Evolutionary conservation across 1,140 invertebrate genomes (phyloP).

Genomic region (Eubasilissa regina): DNA sequence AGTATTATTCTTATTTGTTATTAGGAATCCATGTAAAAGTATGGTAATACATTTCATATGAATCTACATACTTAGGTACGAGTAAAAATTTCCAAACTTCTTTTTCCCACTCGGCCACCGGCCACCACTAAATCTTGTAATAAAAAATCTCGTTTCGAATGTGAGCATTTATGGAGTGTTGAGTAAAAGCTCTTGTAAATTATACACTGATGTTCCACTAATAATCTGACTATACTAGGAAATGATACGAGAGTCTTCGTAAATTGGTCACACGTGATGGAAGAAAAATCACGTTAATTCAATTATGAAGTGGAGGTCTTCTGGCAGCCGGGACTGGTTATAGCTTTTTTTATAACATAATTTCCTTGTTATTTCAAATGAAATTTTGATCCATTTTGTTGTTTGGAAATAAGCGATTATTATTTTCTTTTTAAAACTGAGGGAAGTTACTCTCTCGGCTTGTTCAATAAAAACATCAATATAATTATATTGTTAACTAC

Average conservation of each 20-base stretch:
- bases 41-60: no score
- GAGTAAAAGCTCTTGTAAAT: slow-evolving; percentile 39
- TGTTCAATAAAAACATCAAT: no score
- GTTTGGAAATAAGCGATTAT: no score
- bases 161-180: slow-evolving; percentile 13
- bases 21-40: no score
- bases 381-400: slow-evolving; percentile 3
- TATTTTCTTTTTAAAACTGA: no score
- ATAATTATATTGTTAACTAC: no score
- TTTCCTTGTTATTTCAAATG: slow-evolving; percentile 9
- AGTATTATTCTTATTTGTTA: no score
- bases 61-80: no score
- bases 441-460: no score
- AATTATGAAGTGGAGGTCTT: slow-evolving; percentile 21
- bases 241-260: background rate
- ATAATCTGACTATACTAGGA: background rate
- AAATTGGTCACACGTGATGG: slow-evolving; percentile 35
- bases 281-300: slow-evolving; percentile 37
- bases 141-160: background rate
- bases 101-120: no score
- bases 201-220: slow-evolving; percentile 17
- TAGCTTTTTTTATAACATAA: slow-evolving; percentile 2
- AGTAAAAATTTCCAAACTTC: no score
- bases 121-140: background rate
- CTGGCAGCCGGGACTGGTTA: background rate